Base-by-base conservation (phyloP, 2,797 vertebrate species). In the Rhadinocentrus ornatus region DNA sequence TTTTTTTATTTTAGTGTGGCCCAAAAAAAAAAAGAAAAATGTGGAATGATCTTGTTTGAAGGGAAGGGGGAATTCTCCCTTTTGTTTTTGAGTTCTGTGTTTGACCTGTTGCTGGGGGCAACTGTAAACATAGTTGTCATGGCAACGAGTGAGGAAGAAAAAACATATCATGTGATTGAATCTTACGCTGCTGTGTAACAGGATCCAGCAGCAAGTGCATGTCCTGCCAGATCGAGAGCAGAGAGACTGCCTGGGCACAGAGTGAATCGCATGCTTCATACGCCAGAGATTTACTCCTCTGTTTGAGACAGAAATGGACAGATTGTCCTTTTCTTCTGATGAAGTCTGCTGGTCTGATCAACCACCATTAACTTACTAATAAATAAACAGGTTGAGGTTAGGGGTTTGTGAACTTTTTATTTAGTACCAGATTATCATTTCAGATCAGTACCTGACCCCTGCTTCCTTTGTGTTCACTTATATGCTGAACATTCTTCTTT, bases 81-180 rank as follows among this genome's bases (percentile, higher is more conserved):
- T 93, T 93, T 93, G 90, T 94, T 94, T 93, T 93, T 91, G 93
- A 94, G 91, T 88, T 84, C 87, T 83, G 89, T 94, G 94, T 95
- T 95, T 94, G 89, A 95, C 85, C 88, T 86, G 94, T 95, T 95
- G 92, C 94, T 59, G 63, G 75, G 89, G 92, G 93, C 89, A 93
- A 95, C 93, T 71, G 89, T 95, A 95, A 95, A 95, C 95, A 95
- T 77, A 89, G 95, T 95, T 95, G 71, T 90, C 91, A 91, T 86
- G 89, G 92, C 41, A 86, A 95, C 78, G 76, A 71, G 87, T 90
- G 87, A 89, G 89, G 92, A 94, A 92, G 93, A 91, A 92, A 92
- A 94, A 95, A 94, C 94, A 94, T 91, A 93, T 93, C 90, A 92
- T 93, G 92, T 93, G 93, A 94, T 93, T 86, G 88, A 92, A 93